Conservation (phyloP, 2,113 vertebrate genomes). For the Falcunculus frontatus region DNA sequence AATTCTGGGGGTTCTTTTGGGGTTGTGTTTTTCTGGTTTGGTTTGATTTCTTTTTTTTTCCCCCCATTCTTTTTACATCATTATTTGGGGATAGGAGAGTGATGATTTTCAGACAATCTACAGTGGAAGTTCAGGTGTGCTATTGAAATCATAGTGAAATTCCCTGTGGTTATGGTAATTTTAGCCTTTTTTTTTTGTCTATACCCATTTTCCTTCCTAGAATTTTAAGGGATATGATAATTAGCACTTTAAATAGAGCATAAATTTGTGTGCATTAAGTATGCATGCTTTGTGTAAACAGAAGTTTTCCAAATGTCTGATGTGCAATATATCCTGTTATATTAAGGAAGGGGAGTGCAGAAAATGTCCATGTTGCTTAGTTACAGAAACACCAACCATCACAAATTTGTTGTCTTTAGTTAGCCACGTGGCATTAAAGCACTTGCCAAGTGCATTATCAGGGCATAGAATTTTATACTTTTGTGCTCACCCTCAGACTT, state of each 20-base stretch:
- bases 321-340: neutral
- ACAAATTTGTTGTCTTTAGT: neutral
- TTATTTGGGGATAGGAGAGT: neutral
- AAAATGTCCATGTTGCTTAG: neutral
- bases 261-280: neutral
- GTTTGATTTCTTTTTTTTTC: neutral
- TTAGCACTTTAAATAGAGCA: neutral
- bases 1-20: neutral
- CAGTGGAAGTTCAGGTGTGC: neutral
- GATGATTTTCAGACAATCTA: neutral
- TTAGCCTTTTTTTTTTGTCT: neutral
- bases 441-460: neutral
- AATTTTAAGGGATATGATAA: neutral
- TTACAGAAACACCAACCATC: slow-evolving; percentile 13
- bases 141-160: neutral
- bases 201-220: neutral
- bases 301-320: neutral
- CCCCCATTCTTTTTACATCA: neutral
- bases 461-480: neutral
- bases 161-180: neutral
- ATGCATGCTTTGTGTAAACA: neutral
- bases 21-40: neutral
- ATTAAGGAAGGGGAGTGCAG: neutral
- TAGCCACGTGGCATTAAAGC: neutral
- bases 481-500: neutral